Base-by-base conservation (phyloP, 2,113 vertebrate genomes). In the Bothrops jararaca region DNA sequence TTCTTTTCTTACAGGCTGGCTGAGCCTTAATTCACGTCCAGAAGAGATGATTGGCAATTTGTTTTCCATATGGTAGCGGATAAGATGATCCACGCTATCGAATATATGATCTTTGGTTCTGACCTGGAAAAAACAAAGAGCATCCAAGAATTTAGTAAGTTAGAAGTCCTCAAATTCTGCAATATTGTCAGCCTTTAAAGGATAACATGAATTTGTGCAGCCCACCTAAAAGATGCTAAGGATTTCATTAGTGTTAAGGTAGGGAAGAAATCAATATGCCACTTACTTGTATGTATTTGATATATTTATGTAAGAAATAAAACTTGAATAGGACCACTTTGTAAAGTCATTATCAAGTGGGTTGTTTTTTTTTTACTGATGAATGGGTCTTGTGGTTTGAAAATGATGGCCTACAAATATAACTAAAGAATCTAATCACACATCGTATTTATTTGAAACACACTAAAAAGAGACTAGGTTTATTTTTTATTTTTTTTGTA, bases 61-160 rank as follows among this genome's bases (percentile, higher is more conserved):
- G 92, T 98, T 99, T 96, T 99, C 98, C 98, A 99, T 98, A 94
- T 99, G 98, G 94, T 99, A 99, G 56, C 98, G 98, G 96, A 99
- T 99, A 95, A 99, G 98, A 95, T 99, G 98, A 88, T 98, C 97
- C 3, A 99, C 98, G 0, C 97, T 98, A 86, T 98, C 96, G 94
- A 99, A 99, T 91, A 98, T 93, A 29, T 97, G 98, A 93, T 99
- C 98, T 95, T 98, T 98, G 91, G 99, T 99, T 96, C 99, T 98
- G 93, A 99, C 98, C 99, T 99, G 92, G 91, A 48, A 90, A 96
- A 94, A 90, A 15, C 29, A 52, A 29, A 48, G 29, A 52, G 26
- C 45, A 87, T 26, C 18, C 74, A 80, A 80, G 74, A 80, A 22
- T 80, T 22, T 9, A 80, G 18, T 80, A 39, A 39, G 69, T 3